These are phyloP conservation scores for Exaiptasia diaphana DNA, from an alignment of 64 coral and sea anemone species.

Conservation along the genomic window DNA sequence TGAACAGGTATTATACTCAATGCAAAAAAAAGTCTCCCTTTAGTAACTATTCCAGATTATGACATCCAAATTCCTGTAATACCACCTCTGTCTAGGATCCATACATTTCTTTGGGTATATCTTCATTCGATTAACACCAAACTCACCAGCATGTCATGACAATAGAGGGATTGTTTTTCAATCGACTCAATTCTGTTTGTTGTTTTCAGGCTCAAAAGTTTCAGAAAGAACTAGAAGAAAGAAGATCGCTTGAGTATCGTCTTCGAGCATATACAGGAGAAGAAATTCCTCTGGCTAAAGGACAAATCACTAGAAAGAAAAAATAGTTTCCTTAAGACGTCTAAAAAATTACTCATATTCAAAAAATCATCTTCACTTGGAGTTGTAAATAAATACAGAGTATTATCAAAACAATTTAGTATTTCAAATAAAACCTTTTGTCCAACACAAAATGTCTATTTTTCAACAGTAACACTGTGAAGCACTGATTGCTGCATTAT, in stretches of 20 bases:
- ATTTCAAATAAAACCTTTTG: too few species aligned
- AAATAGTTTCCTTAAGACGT: too few species aligned
- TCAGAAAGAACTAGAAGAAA: conserved; percentile 74
- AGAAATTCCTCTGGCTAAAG: conserved; percentile 43
- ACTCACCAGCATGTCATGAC: too few species aligned
- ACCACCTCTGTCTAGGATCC: neutral
- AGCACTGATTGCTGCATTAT: too few species aligned
- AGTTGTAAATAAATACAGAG: too few species aligned
- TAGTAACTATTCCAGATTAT: neutral
- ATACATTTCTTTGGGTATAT: neutral
- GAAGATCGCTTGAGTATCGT: conserved; percentile 78
- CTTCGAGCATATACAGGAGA: conserved; percentile 94
- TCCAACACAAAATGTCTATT: too few species aligned
- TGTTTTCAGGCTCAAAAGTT: conserved; percentile 64
- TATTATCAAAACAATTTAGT: too few species aligned
- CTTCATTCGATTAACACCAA: neutral
- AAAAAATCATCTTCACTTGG: too few species aligned
- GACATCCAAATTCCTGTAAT: neutral
- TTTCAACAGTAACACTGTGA: too few species aligned
- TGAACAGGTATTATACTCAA: too few species aligned
- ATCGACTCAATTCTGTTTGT: neutral
- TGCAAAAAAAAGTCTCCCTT: neutral
- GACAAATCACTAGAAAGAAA: conserved; percentile 2
- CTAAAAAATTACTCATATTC: too few species aligned
- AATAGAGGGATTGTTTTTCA: too few species aligned